phyloP scores from a whole-genome alignment of 2,113 vertebrate species.

The Aegithalos caudatus region DNA sequence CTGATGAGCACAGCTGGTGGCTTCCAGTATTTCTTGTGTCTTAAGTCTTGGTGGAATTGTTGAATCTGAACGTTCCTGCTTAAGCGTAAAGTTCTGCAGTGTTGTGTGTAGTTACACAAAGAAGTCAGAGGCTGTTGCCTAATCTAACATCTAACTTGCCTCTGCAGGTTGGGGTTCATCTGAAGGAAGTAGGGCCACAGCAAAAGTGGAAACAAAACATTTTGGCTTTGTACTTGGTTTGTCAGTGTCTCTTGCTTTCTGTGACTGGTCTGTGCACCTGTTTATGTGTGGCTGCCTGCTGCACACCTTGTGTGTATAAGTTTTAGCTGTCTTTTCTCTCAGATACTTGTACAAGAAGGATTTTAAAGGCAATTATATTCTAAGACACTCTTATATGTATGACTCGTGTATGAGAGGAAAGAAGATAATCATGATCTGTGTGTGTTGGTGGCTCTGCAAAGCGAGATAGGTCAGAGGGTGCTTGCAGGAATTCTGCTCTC shows the following conservation, averaged over 20 bases:
- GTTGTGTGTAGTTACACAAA: neutral
- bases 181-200: neutral
- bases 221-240: neutral
- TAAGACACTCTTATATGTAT: fast-evolving
- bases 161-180: neutral
- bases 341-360: fast-evolving
- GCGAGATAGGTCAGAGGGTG: fast-evolving
- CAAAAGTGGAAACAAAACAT: neutral
- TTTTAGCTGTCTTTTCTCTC: neutral
- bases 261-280: fast-evolving
- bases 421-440: fast-evolving
- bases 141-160: neutral
- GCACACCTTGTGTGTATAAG: too few species aligned
- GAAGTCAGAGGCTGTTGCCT: neutral
- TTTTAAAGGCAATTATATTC: neutral
- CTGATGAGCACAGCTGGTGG: neutral
- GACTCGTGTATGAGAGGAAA: neutral
- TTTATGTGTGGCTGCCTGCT: neutral
- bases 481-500: neutral
- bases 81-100: fast-evolving
- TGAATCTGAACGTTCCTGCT: neutral
- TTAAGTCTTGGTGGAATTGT: neutral
- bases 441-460: neutral
- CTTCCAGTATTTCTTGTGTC: neutral
- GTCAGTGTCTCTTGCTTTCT: neutral